phyloP scores from a whole-genome alignment of 2,797 vertebrate genomes.

The Pangasius macronema region DNA sequence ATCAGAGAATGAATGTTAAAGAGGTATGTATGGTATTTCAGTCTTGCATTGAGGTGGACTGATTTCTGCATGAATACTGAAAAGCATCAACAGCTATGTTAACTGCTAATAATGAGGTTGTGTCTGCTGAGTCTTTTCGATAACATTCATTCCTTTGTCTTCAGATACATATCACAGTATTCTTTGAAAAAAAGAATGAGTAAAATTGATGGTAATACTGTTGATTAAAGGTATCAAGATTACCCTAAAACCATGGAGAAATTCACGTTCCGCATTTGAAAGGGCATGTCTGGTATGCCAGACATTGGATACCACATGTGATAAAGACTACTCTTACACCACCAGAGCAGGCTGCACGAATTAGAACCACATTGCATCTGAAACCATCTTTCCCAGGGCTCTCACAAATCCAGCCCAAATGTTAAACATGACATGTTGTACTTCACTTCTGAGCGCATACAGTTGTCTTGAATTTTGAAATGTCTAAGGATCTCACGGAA shows the following conservation, averaged over 20 bases:
- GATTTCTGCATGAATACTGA: conserved; percentile 23
- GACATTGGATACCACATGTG: conserved; percentile 57
- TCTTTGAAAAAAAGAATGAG: conserved; percentile 37
- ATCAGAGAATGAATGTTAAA: conserved; percentile 9
- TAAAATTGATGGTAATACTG: conserved; percentile 37
- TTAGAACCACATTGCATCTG: conserved; percentile 62
- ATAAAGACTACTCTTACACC: conserved; percentile 57
- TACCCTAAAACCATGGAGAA: conserved; percentile 47
- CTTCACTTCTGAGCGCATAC: conserved; percentile 53
- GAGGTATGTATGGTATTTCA: conserved; percentile 15
- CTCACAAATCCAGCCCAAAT: conserved; percentile 54
- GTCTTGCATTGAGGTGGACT: conserved; percentile 32
- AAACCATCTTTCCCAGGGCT: conserved; percentile 54
- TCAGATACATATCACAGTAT: conserved; percentile 50
- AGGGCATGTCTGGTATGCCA: conserved; percentile 59
- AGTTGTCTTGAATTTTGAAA: conserved; percentile 55
- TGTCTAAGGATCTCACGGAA: conserved; percentile 58
- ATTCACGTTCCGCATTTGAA: conserved; percentile 52
- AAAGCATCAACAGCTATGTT: conserved; percentile 38
- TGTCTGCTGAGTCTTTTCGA: conserved; percentile 31
- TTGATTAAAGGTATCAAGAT: conserved; percentile 60
- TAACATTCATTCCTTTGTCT: conserved; percentile 45
- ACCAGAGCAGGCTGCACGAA: conserved; percentile 56
- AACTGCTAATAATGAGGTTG: conserved; percentile 43
- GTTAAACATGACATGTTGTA: conserved; percentile 56